Base-by-base conservation (phyloP, 2,888 invertebrate species). In the Trichogramma evanescens region DNA sequence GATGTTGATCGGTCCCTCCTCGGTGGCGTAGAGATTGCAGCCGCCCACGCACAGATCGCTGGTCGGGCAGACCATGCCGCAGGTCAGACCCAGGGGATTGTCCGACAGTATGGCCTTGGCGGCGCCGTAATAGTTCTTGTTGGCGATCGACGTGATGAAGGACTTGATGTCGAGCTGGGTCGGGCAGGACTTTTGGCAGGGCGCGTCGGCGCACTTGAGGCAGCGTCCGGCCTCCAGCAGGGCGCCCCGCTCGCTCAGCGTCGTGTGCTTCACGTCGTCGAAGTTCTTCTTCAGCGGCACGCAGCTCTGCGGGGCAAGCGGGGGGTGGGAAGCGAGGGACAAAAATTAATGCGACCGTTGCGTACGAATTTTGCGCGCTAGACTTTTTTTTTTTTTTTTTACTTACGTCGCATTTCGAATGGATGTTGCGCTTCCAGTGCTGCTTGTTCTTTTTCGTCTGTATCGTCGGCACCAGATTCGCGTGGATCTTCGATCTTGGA, bases 11-110 rank as follows among this genome's bases (percentile, higher is more conserved):
- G 97, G 89, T 0, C 99, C 99, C 77, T 98, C 97, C 77, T 99
- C 99, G 7, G 89, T 87, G 0, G 96, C 98, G 73, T 93, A 89
- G 7, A 99, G 82, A 79, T 99, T 99, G 78, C 98, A 99, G 0
- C 96, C 95, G 0, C 98, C 98, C 0, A 97, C 97, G 76, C 98
- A 99, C 1, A 99, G 85, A 78, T 99, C 98, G 74, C 95, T 96
- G 0, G 98, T 98, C 3, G 98, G 98, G 69, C 98, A 98, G 38
- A 99, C 97, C 98, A 99, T 99, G 40, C 95, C 95, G 71, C 95
- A 95, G 0, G 94, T 93, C 2, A 96, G 81, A 0, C 95, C 99
- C 57, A 98, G 79, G 0, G 99, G 98, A 78, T 99, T 99, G 76
- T 99, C 98, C 0, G 96, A 96, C 59, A 99, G 86, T 59, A 99